Evolutionary conservation across 2,113 vertebrate species (phyloP).

Genomic region (rat (Rattus norvegicus)): GRCr8 NC_086020.1:118900001-118900500

Average conservation of each 20-base stretch:
- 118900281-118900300: not conserved
- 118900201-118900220: constrained; percentile 8
- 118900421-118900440: not conserved
- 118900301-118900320: not conserved
- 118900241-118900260: not conserved
- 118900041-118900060: not conserved
- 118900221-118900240: constrained; percentile 3
- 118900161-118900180: constrained; percentile 25
- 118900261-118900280: not conserved
- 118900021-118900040: constrained; percentile 10
- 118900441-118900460: not conserved
- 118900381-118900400: not conserved
- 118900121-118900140: constrained; percentile 50
- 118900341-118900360: not conserved
- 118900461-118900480: not conserved
- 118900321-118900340: not conserved
- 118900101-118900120: constrained; percentile 25
- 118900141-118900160: constrained; percentile 54
- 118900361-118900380: not conserved
- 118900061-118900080: not conserved
- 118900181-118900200: not conserved
- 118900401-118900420: not conserved
- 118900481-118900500: not conserved
- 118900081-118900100: constrained; percentile 21
- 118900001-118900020: not conserved